Evolutionary conservation across 92 coral and sea anemone genomes (phyloP), one percentile per base, ranked within the genome.

Genomic region (Virgularia gustaviana): DNA sequence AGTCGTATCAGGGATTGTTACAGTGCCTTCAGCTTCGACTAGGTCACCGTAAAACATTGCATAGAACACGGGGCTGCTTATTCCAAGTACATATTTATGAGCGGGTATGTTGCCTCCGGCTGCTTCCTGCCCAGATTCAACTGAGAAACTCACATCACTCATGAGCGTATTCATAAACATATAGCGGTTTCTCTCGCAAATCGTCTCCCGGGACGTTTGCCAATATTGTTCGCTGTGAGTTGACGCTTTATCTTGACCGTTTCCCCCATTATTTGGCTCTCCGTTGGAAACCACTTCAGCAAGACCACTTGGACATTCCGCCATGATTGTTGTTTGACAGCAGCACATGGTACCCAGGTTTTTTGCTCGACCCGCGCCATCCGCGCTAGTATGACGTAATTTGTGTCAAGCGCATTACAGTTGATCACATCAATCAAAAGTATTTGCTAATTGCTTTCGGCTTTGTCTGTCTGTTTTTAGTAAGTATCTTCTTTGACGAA

Each of bases 31-130:
- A 1, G 1, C 30, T 36, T 73, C 79, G 6, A 71, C 79, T 27
- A 73, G 23, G 3, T 62, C 71, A 56, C 81, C 81, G 70, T 72
- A 78, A 72, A 85, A 85, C 86, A 85, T 85, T 64, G 86, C 83
- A 56, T 10, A 83, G 67, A 78, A 83, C 25, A 83, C 87, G 18
- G 90, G 90, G 60, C 90, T 86, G 31, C 81, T 78, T 42, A 86
- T 73, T 25, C 84, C 90, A 36, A 86, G 78, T 6, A 56, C 66
- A 34, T 55, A 73, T 18, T 56, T 54, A 39, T 73, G 78, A 8
- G 73, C 73, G 19, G 73, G 73, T 23, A 66, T 25, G 29, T 15
- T 47, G 6, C 55, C 15, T 47, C 15, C 15, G 30, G 30, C 58
- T 12, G 22, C 58, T 52, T 52, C 58, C 58, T 52, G 58, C 30